A percentile compares a stretch with the other conserved stretches of the same genome.
These are phyloP conservation scores for Artibeus lituratus DNA, from an alignment of 2,797 vertebrate genomes.

Conservation along the genomic window DNA sequence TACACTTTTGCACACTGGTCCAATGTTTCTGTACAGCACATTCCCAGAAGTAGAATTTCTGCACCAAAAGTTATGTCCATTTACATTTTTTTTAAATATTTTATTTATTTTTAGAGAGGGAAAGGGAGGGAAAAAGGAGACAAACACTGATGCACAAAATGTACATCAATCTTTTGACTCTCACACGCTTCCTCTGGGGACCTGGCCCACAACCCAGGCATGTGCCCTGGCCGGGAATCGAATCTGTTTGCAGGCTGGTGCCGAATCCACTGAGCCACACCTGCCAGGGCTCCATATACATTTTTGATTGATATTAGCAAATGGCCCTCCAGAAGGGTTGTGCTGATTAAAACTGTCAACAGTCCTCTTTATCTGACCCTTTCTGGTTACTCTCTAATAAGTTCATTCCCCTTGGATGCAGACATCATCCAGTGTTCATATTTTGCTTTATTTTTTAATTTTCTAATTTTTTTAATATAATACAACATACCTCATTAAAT, in stretches of 20 bases:
- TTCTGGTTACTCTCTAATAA: neutral
- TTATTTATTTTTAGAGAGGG: neutral
- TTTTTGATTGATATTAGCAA: neutral
- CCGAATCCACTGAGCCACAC: neutral
- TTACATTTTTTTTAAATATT: neutral
- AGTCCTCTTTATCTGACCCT: neutral
- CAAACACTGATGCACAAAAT: neutral
- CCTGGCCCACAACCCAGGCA: neutral
- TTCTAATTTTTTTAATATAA: neutral
- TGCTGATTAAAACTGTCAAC: neutral
- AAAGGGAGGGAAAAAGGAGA: neutral
- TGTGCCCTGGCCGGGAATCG: neutral
- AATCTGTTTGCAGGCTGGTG: neutral
- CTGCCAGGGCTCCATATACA: neutral
- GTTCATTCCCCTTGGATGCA: neutral
- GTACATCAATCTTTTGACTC: neutral
- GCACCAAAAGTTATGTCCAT: neutral
- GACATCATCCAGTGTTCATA: neutral
- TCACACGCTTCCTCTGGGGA: neutral
- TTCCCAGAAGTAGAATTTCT: conserved; percentile 1
- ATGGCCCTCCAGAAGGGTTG: neutral
- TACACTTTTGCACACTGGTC: neutral
- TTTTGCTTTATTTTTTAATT: neutral
- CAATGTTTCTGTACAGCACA: neutral
- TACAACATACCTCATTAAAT: neutral